Base-by-base conservation (phyloP, 2,797 vertebrate species). In the Acestrorhynchus altus region DNA sequence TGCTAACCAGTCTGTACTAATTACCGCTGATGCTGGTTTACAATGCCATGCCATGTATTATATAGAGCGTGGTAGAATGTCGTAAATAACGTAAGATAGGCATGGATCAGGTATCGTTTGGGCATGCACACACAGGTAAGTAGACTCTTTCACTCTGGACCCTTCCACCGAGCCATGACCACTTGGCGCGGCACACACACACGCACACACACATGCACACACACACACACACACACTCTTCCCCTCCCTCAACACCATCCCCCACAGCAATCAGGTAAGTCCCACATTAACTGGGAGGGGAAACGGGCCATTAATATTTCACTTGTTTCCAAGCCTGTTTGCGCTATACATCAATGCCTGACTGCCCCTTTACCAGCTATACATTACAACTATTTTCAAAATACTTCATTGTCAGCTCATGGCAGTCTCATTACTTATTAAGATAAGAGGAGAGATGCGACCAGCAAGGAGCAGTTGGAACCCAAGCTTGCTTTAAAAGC, bases 381-480 rank as follows among this genome's bases (percentile, higher is more conserved):
- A 96, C 95, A 98, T 98, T 97, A 99, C 95, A 98, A 98, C 96
- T 96, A 97, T 98, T 98, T 97, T 97, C 95, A 97, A 97, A 99
- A 98, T 99, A 96, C 96, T 96, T 98, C 97, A 98, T 94, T 99
- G 97, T 98, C 98, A 98, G 96, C 95, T 95, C 83, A 92, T 96
- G 96, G 96, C 97, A 97, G 93, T 91, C 95, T 98, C 97, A 98
- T 99, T 98, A 98, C 93, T 99, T 99, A 98, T 97, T 96, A 96
- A 97, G 97, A 98, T 98, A 98, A 98, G 95, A 93, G 92, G 94
- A 95, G 89, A 94, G 94, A 95, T 96, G 94, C 94, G 59, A 75
- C 39, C 28, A 49, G 92, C 90, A 86, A 31, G 81, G 85, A 95
- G 94, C 93, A 92, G 95, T 94, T 92, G 93, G 95, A 91, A 91